Base-by-base conservation (phyloP, 2,113 vertebrate species). In the Odocoileus virginianus region DNA sequence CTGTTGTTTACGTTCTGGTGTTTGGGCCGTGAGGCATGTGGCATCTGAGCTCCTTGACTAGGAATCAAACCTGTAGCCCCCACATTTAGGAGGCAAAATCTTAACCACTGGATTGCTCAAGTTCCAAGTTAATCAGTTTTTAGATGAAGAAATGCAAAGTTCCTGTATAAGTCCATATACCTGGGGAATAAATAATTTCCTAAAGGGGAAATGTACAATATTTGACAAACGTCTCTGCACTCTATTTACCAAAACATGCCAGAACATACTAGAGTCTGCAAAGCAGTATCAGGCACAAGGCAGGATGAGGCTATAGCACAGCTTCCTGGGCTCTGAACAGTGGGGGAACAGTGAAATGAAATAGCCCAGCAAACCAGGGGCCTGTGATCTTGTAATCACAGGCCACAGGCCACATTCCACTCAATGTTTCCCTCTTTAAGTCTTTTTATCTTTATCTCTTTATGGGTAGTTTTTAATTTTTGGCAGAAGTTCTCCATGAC, bases 301-400 rank as follows among this genome's bases (percentile, higher is more conserved):
- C 27, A 50, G 54, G 5, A 9, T 7, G 33, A 6, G 12, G 0
- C 7, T 11, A 11, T 2, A 19, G 17, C 17, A 23, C 23, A 50
- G 25, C 28, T 58, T 10, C n/a, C 19, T 23, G n/a, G 2, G 13
- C 36, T 40, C 5, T 4, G 3, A 4, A 40, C 17, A 36, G 10
- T 2, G 9, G 1, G 1, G 6, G 14, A 33, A 12, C 16, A 10
- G 11, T n/a, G 13, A 19, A 15, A 13, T 7, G 30, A 60, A 78
- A 61, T 1, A 2, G 50, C 16, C 33, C 21, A 2, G 17, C 3
- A 10, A 11, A 5, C 16, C 6, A 3, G 0, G 25, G 33, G 15
- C 89, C 21, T 9, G 1, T 0, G 67, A 21, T 9, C 6, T 28
- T 2, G 13, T 0, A 89, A 10, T 25, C 40, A 58, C 4, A 21